A percentile compares a stretch with the other conserved stretches of the same genome.
These are phyloP conservation scores for Amazona guildingii DNA, from an alignment of 2,113 vertebrate species.

Conservation along the genomic window DNA sequence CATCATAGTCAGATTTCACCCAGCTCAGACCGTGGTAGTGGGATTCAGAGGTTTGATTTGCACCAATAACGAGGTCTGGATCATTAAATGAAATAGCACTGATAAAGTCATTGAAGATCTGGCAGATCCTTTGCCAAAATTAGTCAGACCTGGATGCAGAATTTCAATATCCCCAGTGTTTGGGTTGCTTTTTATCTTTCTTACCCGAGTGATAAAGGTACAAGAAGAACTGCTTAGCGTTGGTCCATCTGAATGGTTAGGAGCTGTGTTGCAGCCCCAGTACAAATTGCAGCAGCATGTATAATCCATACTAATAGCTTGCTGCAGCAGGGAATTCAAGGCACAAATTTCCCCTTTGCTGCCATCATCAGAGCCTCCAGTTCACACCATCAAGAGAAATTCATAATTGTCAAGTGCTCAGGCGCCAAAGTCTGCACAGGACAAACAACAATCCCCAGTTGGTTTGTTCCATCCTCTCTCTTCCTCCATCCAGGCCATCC, in stretches of 20 bases:
- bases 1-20: not conserved
- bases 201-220: not conserved
- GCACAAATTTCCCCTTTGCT: not conserved
- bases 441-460: conserved; percentile 27
- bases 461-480: conserved; percentile 12
- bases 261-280: not conserved
- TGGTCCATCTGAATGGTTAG: not conserved
- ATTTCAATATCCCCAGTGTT: conserved; percentile 20
- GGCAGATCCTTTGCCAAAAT: conserved; percentile 12
- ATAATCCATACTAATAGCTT: not conserved
- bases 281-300: not conserved
- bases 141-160: not conserved
- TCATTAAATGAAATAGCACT: not conserved
- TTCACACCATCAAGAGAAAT: not conserved
- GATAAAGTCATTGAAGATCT: not conserved
- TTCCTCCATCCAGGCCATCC: conserved; percentile 43
- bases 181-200: conserved; percentile 26
- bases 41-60: not conserved
- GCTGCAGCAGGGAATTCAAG: not conserved
- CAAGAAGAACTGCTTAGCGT: not conserved
- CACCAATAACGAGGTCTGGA: not conserved
- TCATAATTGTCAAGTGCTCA: not conserved
- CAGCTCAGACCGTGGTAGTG: not conserved
- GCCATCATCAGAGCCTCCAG: conserved; percentile 3
- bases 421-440: not conserved